phyloP scores from a whole-genome alignment of 2,888 invertebrate species.

The Athripsodes cinereus region DNA sequence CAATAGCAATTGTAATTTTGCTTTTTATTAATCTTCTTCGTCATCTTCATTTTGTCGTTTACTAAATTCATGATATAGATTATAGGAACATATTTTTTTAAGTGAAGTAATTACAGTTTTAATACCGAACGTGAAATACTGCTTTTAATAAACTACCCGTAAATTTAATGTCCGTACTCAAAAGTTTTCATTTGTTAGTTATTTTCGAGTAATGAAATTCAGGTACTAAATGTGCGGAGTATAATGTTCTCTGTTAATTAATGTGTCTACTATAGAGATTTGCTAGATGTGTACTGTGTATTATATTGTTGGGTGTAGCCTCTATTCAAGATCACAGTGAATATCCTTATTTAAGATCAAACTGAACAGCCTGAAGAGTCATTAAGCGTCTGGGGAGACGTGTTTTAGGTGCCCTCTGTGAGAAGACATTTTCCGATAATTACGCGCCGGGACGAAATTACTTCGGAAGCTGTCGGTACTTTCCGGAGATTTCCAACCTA shows the following conservation, averaged over 20 bases:
- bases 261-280: neutral
- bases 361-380: constrained; percentile 5
- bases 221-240: neutral
- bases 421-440: constrained; percentile 10
- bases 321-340: neutral
- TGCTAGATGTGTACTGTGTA: neutral
- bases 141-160: no score
- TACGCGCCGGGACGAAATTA: constrained; percentile 4
- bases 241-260: neutral
- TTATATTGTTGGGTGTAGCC: neutral
- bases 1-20: no score
- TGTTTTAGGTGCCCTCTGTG: constrained; percentile 4
- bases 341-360: constrained; percentile 1
- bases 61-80: no score
- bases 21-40: no score
- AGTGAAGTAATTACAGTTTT: no score
- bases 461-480: neutral
- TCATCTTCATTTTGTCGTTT: no score
- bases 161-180: no score
- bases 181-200: no score
- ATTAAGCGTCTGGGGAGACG: constrained; percentile 4
- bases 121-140: no score
- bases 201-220: no score
- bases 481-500: neutral
- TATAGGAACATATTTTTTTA: no score